Percentiles rank a stretch among this genome's conserved stretches.
These are phyloP conservation scores for Cyaniris semiargus DNA, from an alignment of 2,888 invertebrate species.

Conservation along the genomic window DNA sequence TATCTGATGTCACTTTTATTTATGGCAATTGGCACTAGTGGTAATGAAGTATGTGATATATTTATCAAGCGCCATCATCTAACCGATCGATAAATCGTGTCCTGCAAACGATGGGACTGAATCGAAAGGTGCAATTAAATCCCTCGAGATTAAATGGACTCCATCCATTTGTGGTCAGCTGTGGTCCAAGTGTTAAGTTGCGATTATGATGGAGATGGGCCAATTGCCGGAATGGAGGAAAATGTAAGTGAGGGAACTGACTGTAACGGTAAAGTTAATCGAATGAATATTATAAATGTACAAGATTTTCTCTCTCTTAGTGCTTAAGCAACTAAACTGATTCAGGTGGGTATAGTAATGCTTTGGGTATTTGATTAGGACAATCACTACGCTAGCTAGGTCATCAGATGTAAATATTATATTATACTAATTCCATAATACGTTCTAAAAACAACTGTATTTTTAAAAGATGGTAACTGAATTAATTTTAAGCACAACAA, in stretches of 20 bases:
- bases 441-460: too few relatives aligned
- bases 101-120: slow-evolving; percentile 67
- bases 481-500: too few relatives aligned
- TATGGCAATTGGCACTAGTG: background rate
- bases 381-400: background rate
- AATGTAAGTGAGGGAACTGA: background rate
- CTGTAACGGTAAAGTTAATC: background rate
- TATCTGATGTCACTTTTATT: background rate
- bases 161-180: slow-evolving; percentile 69
- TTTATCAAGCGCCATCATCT: slow-evolving; percentile 26
- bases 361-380: too few relatives aligned
- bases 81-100: slow-evolving; percentile 59
- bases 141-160: slow-evolving; percentile 73
- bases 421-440: too few relatives aligned
- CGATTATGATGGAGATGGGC: slow-evolving; percentile 7
- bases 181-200: slow-evolving; percentile 39
- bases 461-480: too few relatives aligned
- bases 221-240: background rate
- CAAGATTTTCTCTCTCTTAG: too few relatives aligned
- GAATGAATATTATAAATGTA: background rate
- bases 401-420: too few relatives aligned
- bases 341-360: background rate
- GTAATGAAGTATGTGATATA: slow-evolving; percentile 10
- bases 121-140: slow-evolving; percentile 74
- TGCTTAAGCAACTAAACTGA: background rate